Base-by-base conservation (phyloP, 1,140 invertebrate species). In the Ruditapes philippinarum region DNA sequence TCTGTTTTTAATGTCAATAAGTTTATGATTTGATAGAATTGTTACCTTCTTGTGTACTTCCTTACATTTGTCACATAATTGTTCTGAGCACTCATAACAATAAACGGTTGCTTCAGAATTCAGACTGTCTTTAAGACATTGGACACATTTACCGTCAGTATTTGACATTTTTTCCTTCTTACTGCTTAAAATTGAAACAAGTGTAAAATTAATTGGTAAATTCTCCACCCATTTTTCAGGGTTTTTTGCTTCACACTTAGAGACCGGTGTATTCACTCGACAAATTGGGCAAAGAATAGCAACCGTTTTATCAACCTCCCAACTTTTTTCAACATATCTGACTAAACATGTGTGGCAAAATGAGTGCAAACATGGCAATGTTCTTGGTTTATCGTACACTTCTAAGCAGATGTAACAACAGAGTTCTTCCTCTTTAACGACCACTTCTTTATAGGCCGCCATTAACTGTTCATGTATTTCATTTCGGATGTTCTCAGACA, bases 21-120 rank as follows among this genome's bases (percentile, higher is more conserved):
- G 19, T 74, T n/a, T 74, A 25, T 74, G 70, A 40, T n/a, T 42
- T 1, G n/a, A 22, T 22, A 25, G 3, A 49, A 49, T 0, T 49
- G 45, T 74, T 4, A 49, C 25, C 25, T 49, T 74, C 70, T 74
- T 74, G n/a, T 74, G 70, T n/a, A 49, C 0, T 25, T 12, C 14
- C 28, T 28, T 49, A 25, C 70, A 74, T 1, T 42, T 25, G 0
- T 74, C 25, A 38, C 70, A 74, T 42, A 74, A 25, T 0, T 25
- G 17, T 45, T 74, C 70, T 2, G 17, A n/a, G 14, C 70, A 74
- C 38, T 74, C 70, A 45, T 74, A 74, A 49, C 70, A 74, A 49
- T 74, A 74, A 2, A 74, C 40, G 2, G 38, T 25, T 2, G 40
- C 70, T 25, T 5, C 3, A 19, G 19, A 22, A 5, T 45, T 25